Evolutionary conservation across 1,140 invertebrate species (phyloP), one percentile per base, ranked within the genome.

Genomic region (Anadara kagoshimensis): DNA sequence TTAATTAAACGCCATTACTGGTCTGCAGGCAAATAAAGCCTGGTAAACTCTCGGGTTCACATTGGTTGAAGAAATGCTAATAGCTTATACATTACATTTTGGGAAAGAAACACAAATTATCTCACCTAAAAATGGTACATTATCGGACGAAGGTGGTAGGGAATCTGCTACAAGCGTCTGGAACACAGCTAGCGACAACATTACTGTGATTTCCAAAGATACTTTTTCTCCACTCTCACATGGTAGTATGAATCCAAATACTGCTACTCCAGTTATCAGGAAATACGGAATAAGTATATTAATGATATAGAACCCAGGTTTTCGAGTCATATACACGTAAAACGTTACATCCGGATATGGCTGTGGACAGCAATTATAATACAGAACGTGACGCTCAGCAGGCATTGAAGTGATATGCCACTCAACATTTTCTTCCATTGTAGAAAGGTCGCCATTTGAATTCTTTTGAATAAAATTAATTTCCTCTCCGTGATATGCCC

Each of bases 371-470:
- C 97, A 98, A 90, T 97, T 98, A 20, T 96, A 97, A 91, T 98
- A 87, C 14, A 78, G 74, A 7, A 51, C 49, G 24, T 78, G 79
- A 36, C 79, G 79, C 57, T 61, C n/a, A 4, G 82, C 85, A 0
- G 97, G 97, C 67, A 99, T 97, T 90, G 96, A 95, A 66, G 99
- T 91, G 85, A 99, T 97, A 89, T 99, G 97, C 98, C 98, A 99
- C 91, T 99, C 98, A 20, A 99, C 97, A 41, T 95, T 97, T 92
- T 64, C 36, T 24, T 68, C 36, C n/a, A 16, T 26, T 41, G 41
- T 36, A 0, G 65, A 57, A 16, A 68, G 44, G 53, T 68, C 65
- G 12, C 16, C 61, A n/a, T n/a, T n/a, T n/a, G n/a, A n/a, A n/a
- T n/a, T n/a, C n/a, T n/a, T n/a, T n/a, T n/a, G n/a, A n/a, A n/a